These are phyloP conservation scores for Rhinoptilus africanus DNA, from an alignment of 2,113 vertebrate species.

Conservation along the genomic window DNA sequence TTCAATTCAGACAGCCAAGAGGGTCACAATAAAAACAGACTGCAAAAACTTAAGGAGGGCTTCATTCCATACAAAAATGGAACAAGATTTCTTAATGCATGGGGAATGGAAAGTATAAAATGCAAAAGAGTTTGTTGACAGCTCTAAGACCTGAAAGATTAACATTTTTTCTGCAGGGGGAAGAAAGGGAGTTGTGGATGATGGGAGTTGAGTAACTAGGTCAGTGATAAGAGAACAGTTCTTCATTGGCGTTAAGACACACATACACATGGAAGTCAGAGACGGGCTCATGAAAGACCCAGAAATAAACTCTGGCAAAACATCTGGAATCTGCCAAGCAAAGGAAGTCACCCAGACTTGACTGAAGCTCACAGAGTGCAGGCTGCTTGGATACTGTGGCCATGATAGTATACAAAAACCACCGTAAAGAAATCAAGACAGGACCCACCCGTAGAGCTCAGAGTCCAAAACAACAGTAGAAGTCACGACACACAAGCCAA, in stretches of 20 bases:
- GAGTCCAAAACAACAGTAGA: not conserved
- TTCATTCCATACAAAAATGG: not conserved
- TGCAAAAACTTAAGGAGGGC: not conserved
- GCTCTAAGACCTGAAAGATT: not conserved
- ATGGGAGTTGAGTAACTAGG: not conserved
- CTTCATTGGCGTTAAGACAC: not conserved
- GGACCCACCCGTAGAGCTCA: not conserved
- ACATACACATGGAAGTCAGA: not conserved
- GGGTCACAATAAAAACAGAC: not conserved
- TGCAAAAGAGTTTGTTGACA: not conserved
- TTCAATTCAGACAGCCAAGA: not conserved
- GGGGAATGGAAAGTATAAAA: not conserved
- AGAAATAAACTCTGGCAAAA: conserved; percentile 20
- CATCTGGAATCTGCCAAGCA: conserved; percentile 34
- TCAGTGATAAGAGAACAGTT: not conserved
- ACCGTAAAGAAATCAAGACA: not conserved
- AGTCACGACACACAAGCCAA: not conserved
- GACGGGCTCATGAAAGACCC: not conserved
- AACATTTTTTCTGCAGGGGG: not conserved
- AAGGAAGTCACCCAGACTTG: conserved; percentile 20
- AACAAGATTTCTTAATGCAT: not conserved
- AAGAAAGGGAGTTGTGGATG: not conserved
- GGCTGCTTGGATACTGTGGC: not conserved
- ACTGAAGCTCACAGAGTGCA: not conserved
- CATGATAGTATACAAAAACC: not conserved